phyloP scores from a whole-genome alignment of 2,888 invertebrate species.

The Ommatoiulus sabulosus region DNA sequence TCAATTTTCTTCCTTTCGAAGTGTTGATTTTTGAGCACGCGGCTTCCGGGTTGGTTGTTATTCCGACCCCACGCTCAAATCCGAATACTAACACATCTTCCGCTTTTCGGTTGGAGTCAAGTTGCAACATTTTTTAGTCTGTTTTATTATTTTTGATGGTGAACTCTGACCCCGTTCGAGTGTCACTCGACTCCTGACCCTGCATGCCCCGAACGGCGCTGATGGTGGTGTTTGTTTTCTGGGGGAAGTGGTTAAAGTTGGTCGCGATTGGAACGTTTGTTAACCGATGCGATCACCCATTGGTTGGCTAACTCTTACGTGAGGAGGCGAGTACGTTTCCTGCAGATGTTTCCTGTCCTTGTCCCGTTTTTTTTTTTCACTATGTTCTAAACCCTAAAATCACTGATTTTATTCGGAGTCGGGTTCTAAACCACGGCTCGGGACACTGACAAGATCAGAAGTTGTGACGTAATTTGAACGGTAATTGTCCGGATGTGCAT shows the following conservation, averaged over 20 bases:
- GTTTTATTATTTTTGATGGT: neutral
- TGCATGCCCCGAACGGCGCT: neutral
- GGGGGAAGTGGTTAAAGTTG: neutral
- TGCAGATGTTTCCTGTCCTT: constrained; percentile 38
- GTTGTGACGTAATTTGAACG: neutral
- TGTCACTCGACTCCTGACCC: neutral
- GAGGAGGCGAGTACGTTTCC: neutral
- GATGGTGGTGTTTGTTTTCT: neutral
- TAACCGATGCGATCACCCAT: neutral
- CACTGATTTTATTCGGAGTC: neutral
- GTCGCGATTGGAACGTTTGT: neutral
- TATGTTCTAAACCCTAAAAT: neutral
- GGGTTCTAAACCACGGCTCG: neutral
- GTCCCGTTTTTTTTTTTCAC: neutral
- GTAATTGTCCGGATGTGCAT: neutral
- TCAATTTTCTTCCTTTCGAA: too few relatives aligned
- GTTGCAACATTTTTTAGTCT: neutral
- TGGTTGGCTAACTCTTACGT: neutral
- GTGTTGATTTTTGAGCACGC: neutral
- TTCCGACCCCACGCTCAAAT: neutral
- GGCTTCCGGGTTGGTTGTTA: neutral
- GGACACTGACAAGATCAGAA: neutral
- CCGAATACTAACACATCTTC: neutral
- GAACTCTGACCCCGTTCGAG: neutral
- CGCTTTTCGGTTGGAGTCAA: neutral